Evolutionary conservation across 2,113 vertebrate species (phyloP).

Genomic region (Eubucco bourcierii): DNA sequence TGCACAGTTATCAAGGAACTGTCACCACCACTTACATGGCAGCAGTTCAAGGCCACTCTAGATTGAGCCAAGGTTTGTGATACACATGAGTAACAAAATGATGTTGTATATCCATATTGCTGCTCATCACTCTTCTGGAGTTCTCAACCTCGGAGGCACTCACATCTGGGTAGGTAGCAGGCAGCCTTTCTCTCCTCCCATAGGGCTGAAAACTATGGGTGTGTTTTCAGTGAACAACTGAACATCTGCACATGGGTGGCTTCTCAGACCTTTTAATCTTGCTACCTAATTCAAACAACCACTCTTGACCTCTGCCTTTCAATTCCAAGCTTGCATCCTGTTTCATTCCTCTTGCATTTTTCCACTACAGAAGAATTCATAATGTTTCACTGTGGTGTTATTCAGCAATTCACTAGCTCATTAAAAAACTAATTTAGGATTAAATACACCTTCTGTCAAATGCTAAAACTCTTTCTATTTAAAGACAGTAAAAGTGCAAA

Average conservation of each 20-base stretch:
- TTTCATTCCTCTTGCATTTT: background rate
- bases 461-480: conserved; percentile 41
- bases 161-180: accelerated
- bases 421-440: conserved; percentile 21
- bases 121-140: background rate
- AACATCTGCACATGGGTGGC: background rate
- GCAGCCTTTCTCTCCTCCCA: background rate
- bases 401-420: background rate
- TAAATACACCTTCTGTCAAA: background rate
- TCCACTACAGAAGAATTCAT: background rate
- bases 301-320: background rate
- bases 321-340: background rate
- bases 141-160: background rate
- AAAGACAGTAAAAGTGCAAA: conserved; percentile 11
- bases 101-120: accelerated
- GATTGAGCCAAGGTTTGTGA: background rate
- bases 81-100: background rate
- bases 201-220: accelerated
- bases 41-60: background rate
- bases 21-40: accelerated
- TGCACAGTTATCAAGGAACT: background rate
- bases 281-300: accelerated
- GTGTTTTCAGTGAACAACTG: background rate
- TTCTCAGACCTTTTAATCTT: background rate
- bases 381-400: background rate